Evolutionary conservation across 2,888 invertebrate species (phyloP), one percentile per base, ranked within the genome.

Genomic region (Eupithecia abbreviata): DNA sequence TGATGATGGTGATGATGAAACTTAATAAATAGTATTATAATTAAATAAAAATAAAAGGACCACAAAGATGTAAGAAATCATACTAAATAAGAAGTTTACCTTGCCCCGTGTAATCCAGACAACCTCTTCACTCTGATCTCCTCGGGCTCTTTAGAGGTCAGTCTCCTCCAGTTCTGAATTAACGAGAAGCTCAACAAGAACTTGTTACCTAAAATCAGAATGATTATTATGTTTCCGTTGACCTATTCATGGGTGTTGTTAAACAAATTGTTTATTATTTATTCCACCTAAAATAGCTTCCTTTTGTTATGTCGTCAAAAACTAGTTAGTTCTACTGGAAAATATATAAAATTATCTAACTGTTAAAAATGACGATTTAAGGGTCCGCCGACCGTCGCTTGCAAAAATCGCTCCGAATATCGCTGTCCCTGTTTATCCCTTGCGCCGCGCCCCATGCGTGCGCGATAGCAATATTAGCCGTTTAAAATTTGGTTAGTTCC

Each of bases 41-140:
- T 30, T 30, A 5, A 1, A 51, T 13, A 49, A 51, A 51, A 51
- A 15, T 1, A 15, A 13, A 49, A 49, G 4, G 49, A 51, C 15
- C 4, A 4, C 49, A 51, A 51, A 51, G 13, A 4, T 15, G 15
- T 15, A 15, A 10, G 10, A 47, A 13, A 49, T 51, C 0, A 18
- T 18, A 9, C 18, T 9, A 9, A 58, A 58, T 58, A 58, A 2
- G 18, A 18, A 18, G 55, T 58, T 55, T 78, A 88, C 88, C 86
- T 87, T 10, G 86, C 78, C 47, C 88, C 87, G 68, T 87, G 81
- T 73, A 89, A 82, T 6, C 84, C 83, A 72, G 83, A 84, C 0
- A 87, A 80, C 66, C 82, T 80, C 18, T 77, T 79, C 0, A 81
- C 74, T 66, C 82, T 76, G 3, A 82, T 79, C n/a, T 86, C 86